Evolutionary conservation across 2,113 vertebrate species (phyloP).

Genomic region (Pelobates fuscus): DNA sequence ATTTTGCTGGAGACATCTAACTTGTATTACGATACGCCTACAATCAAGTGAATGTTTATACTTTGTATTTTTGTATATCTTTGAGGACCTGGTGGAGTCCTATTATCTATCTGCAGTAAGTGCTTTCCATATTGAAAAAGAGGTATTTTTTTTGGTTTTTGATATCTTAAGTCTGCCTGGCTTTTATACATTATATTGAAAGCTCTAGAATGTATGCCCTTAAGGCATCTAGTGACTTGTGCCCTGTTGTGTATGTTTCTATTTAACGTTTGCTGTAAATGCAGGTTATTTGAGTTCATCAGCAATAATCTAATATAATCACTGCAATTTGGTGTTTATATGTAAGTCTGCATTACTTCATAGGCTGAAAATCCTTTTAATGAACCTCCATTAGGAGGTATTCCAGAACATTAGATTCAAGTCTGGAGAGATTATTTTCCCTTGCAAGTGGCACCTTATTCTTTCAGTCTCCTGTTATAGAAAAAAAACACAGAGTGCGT

Average conservation of each 20-base stretch:
- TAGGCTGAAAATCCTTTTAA: not conserved
- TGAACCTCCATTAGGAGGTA: not conserved
- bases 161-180: not conserved
- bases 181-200: slow-evolving; percentile 16
- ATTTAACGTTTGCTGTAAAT: slow-evolving; percentile 7
- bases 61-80: no score
- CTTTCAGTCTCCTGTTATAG: not conserved
- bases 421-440: not conserved
- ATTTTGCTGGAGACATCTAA: no score
- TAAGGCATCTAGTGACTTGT: slow-evolving; percentile 12
- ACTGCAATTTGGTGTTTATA: not conserved
- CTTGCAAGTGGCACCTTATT: not conserved
- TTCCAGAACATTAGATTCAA: not conserved
- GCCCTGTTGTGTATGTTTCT: not conserved
- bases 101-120: no score
- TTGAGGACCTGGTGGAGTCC: no score
- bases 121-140: no score
- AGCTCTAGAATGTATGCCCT: slow-evolving; percentile 10
- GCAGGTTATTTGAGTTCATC: slow-evolving; percentile 29
- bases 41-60: no score
- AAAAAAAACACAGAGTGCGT: not conserved
- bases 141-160: no score
- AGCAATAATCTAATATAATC: slow-evolving; percentile 18
- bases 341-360: slow-evolving; percentile 15
- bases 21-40: no score